phyloP scores from a whole-genome alignment of 2,888 invertebrate genomes.

The Acronicta psi region DNA sequence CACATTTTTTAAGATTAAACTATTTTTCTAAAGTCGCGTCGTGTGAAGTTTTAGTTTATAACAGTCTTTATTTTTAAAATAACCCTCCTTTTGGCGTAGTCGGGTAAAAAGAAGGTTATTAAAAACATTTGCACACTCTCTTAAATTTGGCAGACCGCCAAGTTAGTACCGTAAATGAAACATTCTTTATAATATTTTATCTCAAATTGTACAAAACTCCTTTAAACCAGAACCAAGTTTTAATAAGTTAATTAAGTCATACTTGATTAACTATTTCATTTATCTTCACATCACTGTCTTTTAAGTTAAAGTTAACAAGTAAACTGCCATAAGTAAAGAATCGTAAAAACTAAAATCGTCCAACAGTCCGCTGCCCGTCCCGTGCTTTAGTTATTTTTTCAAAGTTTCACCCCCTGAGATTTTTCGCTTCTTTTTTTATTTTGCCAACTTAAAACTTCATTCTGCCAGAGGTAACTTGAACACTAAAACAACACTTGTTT shows the following conservation, averaged over 20 bases:
- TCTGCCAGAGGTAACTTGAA: slow-evolving; percentile 56
- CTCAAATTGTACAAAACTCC: neutral
- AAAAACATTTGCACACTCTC: too few relatives aligned
- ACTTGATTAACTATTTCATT: slow-evolving; percentile 6
- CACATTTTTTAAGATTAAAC: too few relatives aligned
- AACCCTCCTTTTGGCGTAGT: too few relatives aligned
- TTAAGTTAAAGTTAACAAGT: slow-evolving; percentile 15
- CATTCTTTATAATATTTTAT: too few relatives aligned
- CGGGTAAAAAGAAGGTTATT: too few relatives aligned
- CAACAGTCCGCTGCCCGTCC: slow-evolving; percentile 20
- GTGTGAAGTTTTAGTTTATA: too few relatives aligned
- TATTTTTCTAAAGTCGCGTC: too few relatives aligned
- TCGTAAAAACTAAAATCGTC: slow-evolving; percentile 43
- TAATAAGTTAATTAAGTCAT: neutral
- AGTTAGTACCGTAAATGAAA: too few relatives aligned
- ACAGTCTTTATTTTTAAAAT: too few relatives aligned
- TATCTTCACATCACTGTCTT: slow-evolving; percentile 18
- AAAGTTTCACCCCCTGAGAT: slow-evolving; percentile 51
- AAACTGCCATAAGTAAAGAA: slow-evolving; percentile 29
- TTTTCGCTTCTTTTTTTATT: slow-evolving; percentile 39
- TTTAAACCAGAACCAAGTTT: neutral
- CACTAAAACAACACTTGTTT: slow-evolving; percentile 64
- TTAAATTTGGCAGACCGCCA: too few relatives aligned
- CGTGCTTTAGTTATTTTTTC: slow-evolving; percentile 44
- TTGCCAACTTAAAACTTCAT: slow-evolving; percentile 52